A percentile compares a stretch with the other conserved stretches of the same genome.
These are phyloP conservation scores for Sinohyriopsis cumingii DNA, from an alignment of 2,888 invertebrate genomes.

Conservation along the genomic window DNA sequence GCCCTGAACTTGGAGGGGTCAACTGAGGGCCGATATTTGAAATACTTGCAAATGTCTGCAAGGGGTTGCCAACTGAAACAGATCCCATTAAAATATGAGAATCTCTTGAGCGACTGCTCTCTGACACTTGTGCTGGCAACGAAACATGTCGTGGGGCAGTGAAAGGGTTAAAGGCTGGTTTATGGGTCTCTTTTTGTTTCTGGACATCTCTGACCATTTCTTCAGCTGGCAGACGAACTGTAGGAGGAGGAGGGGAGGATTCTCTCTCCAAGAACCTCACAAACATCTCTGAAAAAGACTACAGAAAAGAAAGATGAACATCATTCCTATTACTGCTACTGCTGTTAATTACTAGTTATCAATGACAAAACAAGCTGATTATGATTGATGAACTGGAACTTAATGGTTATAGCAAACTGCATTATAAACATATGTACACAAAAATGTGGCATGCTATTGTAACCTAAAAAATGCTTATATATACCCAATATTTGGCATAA, in stretches of 20 bases:
- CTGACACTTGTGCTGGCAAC: slow-evolving; percentile 37
- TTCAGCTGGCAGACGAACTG: slow-evolving; percentile 69
- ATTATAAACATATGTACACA: no score
- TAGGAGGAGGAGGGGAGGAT: slow-evolving; percentile 78
- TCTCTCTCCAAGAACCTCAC: slow-evolving; percentile 88
- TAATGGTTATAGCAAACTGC: no score
- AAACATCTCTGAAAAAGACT: slow-evolving; percentile 82
- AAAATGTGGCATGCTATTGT: no score
- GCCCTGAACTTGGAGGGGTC: slow-evolving; percentile 45
- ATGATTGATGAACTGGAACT: no score
- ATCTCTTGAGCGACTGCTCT: slow-evolving; percentile 27
- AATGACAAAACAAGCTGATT: neutral
- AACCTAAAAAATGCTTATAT: no score
- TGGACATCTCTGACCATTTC: slow-evolving; percentile 67
- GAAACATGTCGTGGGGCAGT: slow-evolving; percentile 65
- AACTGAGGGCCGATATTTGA: slow-evolving; percentile 20
- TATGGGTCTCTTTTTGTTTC: slow-evolving; percentile 50
- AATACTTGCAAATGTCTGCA: slow-evolving; percentile 50
- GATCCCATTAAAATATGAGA: slow-evolving; percentile 52
- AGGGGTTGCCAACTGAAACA: slow-evolving; percentile 41
- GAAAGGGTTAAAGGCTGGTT: slow-evolving; percentile 67
- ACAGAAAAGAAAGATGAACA: slow-evolving; percentile 44
- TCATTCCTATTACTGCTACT: neutral
- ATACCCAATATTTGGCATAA: no score
- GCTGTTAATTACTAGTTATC: neutral